Conservation (phyloP, 2,113 vertebrate genomes). For the Chinchilla lanigera region DNA sequence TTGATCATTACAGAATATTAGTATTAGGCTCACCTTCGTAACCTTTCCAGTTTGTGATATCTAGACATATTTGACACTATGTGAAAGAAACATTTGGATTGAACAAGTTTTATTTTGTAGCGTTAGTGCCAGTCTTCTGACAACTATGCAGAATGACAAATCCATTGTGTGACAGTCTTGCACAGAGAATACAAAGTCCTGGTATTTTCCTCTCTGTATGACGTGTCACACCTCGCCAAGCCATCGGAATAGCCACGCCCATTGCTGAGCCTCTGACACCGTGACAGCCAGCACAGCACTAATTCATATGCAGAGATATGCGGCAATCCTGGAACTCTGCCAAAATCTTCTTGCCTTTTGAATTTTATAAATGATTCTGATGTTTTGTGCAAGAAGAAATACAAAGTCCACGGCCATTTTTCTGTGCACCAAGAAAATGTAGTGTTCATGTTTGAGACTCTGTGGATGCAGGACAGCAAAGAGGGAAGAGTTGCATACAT, state of each 20-base stretch:
- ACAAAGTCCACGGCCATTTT: constrained; percentile 44
- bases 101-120: constrained; percentile 38
- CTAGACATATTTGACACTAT: constrained; percentile 39
- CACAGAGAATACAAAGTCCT: background rate
- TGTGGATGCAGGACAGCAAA: background rate
- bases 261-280: background rate
- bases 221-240: background rate
- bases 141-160: background rate
- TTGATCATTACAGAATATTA: background rate
- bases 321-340: constrained; percentile 69
- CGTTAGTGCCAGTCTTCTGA: constrained; percentile 9
- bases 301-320: background rate
- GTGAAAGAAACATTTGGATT: constrained; percentile 30
- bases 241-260: background rate
- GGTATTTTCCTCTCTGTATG: background rate
- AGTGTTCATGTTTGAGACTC: background rate
- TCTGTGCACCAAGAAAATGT: constrained; percentile 24
- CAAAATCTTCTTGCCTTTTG: constrained; percentile 65
- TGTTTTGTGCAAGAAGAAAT: constrained; percentile 51
- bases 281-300: background rate
- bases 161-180: background rate
- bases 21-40: background rate
- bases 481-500: constrained; percentile 30
- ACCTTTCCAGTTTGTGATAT: constrained; percentile 17
- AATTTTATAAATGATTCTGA: constrained; percentile 66